These are phyloP conservation scores for Netelia inedita DNA, from an alignment of 2,888 invertebrate genomes.

Conservation along the genomic window DNA sequence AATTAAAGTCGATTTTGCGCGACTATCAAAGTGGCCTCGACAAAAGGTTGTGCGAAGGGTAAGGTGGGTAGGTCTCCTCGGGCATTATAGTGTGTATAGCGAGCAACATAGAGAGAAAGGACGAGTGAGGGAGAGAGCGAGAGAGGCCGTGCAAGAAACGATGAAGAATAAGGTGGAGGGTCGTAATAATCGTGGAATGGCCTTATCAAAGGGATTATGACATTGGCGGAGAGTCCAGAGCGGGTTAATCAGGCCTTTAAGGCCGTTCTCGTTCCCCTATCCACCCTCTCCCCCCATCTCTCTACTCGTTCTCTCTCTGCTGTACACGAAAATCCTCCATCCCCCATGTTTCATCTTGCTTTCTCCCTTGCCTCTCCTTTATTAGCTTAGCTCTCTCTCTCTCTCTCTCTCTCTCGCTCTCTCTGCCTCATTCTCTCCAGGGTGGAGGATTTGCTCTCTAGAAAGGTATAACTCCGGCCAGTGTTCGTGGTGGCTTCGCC, in stretches of 20 bases:
- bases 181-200: conserved; percentile 77
- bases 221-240: conserved; percentile 76
- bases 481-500: conserved; percentile 77
- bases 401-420: conserved; percentile 18
- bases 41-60: conserved; percentile 55
- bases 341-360: neutral
- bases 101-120: conserved; percentile 4
- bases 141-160: conserved; percentile 60
- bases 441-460: conserved; percentile 10
- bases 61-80: conserved; percentile 11
- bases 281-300: conserved; percentile 1
- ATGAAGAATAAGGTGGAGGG: conserved; percentile 60
- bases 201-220: conserved; percentile 80
- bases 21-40: conserved; percentile 54
- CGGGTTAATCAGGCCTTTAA: conserved; percentile 82
- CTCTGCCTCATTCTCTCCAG: conserved; percentile 16
- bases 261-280: conserved; percentile 69
- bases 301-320: conserved; percentile 7
- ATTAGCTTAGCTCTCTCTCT: conserved; percentile 15
- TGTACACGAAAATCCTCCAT: conserved; percentile 1
- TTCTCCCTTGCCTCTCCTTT: neutral
- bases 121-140: conserved; percentile 7
- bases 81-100: conserved; percentile 26
- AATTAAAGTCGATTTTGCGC: conserved; percentile 65
- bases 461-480: conserved; percentile 57